Base-by-base conservation (phyloP, 1,140 invertebrate species). In the Danaus plexippus region DNA sequence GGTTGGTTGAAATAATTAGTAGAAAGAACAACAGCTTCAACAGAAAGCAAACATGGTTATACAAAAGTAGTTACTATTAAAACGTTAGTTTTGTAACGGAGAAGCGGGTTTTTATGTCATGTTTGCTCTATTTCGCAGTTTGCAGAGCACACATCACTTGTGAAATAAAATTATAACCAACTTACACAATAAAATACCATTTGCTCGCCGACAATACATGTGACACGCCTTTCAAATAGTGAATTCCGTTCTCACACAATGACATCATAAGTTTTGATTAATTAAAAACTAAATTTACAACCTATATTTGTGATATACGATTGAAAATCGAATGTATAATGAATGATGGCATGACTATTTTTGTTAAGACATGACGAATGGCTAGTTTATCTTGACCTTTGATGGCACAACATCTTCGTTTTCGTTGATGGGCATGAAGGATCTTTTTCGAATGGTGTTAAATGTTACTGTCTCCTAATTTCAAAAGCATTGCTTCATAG, bases 301-400 rank as follows among this genome's bases (percentile, higher is more conserved):
- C 43, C 11, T 45, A 45, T 45, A n/a, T 45, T 45, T n/a, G 43
- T 32, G 13, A 32, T 32, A 32, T 32, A 32, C 22, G 22, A 32
- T 32, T 32, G 7, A 57, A 22, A 50, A 45, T 50, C 18, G 54
- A 50, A 50, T 45, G 22, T 9, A 32, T 32, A 32, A 32, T 32
- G 22, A 32, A 32, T 32, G 22, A 32, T 32, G 22, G 22, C 5
- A 32, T 52, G 5, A 32, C 22, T 32, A 8, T 53, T 44, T 57
- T 61, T 60, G 44, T 47, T 43, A 50, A 51, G 22, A 61, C 15
- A 32, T 32, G 22, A 32, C 52, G 43, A 48, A 57, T 59, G 42
- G 50, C 61, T 56, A 69, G 61, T 69, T 69, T 63, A 9, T 56
- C 52, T 47, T 61, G 62, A 67, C 68, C 68, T 70, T 67, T 67